A percentile compares a stretch with the other conserved stretches of the same genome.
Conservation (phyloP, 2,888 invertebrate species). For the Dugesia japonica region DNA sequence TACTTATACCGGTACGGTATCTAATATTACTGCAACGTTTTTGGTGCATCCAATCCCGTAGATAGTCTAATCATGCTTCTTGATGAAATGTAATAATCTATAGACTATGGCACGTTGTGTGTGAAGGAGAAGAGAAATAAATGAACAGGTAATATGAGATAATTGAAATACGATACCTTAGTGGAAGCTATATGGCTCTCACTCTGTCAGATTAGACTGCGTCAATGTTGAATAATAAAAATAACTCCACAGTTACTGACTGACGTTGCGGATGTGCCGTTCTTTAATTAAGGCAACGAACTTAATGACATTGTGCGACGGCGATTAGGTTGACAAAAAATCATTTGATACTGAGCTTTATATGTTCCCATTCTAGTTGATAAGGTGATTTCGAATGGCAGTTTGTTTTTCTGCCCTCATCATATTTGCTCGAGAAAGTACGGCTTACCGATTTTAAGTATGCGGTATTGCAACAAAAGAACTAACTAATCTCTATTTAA, state of each 20-base stretch:
- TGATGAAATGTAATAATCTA: conserved; percentile 14
- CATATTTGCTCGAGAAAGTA: conserved; percentile 13
- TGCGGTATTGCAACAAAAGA: conserved; percentile 20
- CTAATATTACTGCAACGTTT: conserved; percentile 20
- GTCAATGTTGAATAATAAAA: conserved; percentile 20
- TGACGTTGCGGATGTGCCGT: conserved; percentile 11
- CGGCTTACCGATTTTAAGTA: conserved; percentile 12
- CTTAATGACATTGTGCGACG: conserved; percentile 15
- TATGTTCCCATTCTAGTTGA: conserved; percentile 6
- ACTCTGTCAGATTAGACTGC: conserved; percentile 20
- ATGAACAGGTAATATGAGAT: conserved; percentile 20
- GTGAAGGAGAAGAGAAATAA: conserved; percentile 20
- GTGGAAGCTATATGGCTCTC: conserved; percentile 20
- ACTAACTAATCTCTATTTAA: conserved; percentile 14
- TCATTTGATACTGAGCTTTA: conserved; percentile 16
- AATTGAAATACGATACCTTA: conserved; percentile 9
- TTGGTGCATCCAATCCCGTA: conserved; percentile 20
- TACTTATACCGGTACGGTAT: conserved; percentile 14
- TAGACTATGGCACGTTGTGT: conserved; percentile 20
- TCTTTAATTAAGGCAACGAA: conserved; percentile 20
- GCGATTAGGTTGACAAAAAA: conserved; percentile 3
- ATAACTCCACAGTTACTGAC: conserved; percentile 20
- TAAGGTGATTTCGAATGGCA: conserved; percentile 20
- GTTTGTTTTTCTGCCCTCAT: conserved; percentile 20
- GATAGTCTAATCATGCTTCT: conserved; percentile 13